Evolutionary conservation across 2,888 invertebrate species (phyloP).

Genomic region (Sinelater perroti): DNA sequence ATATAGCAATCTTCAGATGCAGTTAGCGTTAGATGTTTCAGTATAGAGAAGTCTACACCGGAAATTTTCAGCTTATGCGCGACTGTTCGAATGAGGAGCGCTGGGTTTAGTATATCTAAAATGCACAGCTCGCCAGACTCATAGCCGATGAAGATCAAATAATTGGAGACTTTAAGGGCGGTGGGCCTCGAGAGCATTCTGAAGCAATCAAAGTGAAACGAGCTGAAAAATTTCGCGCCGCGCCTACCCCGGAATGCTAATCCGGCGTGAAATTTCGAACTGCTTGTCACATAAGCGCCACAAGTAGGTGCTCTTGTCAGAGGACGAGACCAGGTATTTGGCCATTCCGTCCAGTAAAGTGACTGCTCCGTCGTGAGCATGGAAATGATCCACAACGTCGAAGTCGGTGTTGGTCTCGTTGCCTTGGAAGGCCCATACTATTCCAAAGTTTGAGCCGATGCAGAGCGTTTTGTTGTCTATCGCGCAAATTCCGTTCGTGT

Average conservation of each 20-base stretch:
- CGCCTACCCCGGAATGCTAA: constrained; percentile 44
- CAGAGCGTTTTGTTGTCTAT: constrained; percentile 43
- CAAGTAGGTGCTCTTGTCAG: constrained; percentile 42
- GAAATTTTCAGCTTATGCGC: constrained; percentile 47
- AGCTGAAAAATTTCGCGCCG: not conserved
- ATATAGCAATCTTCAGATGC: constrained; percentile 45
- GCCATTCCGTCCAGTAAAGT: constrained; percentile 43
- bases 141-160: constrained; percentile 46
- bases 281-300: constrained; percentile 41
- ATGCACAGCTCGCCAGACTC: constrained; percentile 49
- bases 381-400: constrained; percentile 39
- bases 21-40: constrained; percentile 43
- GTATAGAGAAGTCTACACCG: constrained; percentile 45
- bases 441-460: constrained; percentile 47
- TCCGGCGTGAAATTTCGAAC: constrained; percentile 44
- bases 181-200: constrained; percentile 45
- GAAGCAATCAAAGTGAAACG: constrained; percentile 1
- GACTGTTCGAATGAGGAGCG: constrained; percentile 38
- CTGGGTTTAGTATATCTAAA: constrained; percentile 44
- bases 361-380: constrained; percentile 43
- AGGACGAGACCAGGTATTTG: constrained; percentile 44
- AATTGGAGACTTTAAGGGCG: constrained; percentile 41
- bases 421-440: constrained; percentile 45
- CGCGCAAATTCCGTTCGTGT: constrained; percentile 45
- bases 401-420: constrained; percentile 38